phyloP scores from a whole-genome alignment of 2,113 vertebrate genomes.

The Sylvilagus bachmani region DNA sequence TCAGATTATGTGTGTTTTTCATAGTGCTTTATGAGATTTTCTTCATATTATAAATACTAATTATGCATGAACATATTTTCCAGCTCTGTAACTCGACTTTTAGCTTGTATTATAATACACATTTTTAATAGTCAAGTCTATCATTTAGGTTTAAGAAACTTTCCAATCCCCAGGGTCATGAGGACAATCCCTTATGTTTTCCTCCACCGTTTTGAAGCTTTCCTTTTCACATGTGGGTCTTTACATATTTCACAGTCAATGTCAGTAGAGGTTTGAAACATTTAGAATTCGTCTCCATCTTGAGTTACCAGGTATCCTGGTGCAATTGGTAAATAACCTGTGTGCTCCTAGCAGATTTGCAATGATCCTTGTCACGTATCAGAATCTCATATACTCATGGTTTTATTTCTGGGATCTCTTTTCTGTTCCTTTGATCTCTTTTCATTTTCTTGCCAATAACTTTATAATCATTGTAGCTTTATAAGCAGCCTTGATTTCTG shows the following conservation, averaged over 20 bases:
- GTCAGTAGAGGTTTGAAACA: slow-evolving; percentile 29
- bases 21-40: slow-evolving; percentile 29
- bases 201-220: slow-evolving; percentile 39
- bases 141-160: slow-evolving; percentile 38
- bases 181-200: slow-evolving; percentile 37
- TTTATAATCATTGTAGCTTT: slow-evolving; percentile 26
- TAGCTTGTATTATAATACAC: slow-evolving; percentile 51
- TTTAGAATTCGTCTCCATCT: slow-evolving; percentile 35
- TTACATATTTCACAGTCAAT: slow-evolving; percentile 30
- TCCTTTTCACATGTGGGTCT: background rate
- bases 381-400: background rate
- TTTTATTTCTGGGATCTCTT: slow-evolving; percentile 24
- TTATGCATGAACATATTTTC: slow-evolving; percentile 42
- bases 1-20: slow-evolving; percentile 48
- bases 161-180: slow-evolving; percentile 28
- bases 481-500: slow-evolving; percentile 9
- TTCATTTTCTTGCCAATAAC: background rate
- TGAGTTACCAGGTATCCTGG: background rate
- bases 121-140: slow-evolving; percentile 56
- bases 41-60: slow-evolving; percentile 56
- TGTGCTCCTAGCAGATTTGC: background rate
- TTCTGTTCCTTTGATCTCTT: slow-evolving; percentile 38
- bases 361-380: background rate
- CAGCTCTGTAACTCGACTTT: slow-evolving; percentile 58
- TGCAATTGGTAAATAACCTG: background rate